phyloP scores from a whole-genome alignment of 1,140 invertebrate species.

The Leptinotarsa defecta region DNA sequence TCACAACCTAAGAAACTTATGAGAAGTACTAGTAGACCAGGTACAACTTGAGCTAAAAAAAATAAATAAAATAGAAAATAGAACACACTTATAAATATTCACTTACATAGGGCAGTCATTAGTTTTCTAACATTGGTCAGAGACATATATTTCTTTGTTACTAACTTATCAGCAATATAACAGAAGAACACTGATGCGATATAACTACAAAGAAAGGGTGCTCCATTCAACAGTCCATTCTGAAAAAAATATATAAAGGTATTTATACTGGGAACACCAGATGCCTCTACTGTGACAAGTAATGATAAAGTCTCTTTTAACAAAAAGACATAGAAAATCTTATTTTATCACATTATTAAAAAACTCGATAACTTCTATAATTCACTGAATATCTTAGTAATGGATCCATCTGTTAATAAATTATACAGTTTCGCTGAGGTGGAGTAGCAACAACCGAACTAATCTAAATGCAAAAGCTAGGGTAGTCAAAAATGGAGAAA shows the following conservation, averaged over 20 bases:
- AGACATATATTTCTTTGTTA: conserved; percentile 63
- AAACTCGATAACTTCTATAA: too few relatives aligned
- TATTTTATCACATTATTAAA: too few relatives aligned
- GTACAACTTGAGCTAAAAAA: conserved; percentile 67
- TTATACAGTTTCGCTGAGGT: too few relatives aligned
- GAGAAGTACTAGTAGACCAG: conserved; percentile 67
- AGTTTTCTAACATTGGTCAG: conserved; percentile 70
- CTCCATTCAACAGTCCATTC: conserved; percentile 70
- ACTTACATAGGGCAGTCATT: conserved; percentile 64
- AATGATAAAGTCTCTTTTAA: too few relatives aligned
- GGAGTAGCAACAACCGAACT: too few relatives aligned
- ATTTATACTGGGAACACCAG: too few relatives aligned
- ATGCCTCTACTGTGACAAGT: too few relatives aligned
- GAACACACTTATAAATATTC: neutral
- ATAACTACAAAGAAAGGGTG: conserved; percentile 72
- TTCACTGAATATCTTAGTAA: too few relatives aligned
- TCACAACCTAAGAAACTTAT: conserved; percentile 72
- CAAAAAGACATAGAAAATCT: too few relatives aligned
- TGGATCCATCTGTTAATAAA: too few relatives aligned
- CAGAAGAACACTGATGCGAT: conserved; percentile 72
- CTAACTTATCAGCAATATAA: conserved; percentile 69
- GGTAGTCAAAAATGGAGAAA: too few relatives aligned
- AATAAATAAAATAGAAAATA: neutral
- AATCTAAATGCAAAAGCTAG: too few relatives aligned
- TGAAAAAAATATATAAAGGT: conserved; percentile 47